These are phyloP conservation scores for Triplophysa tibetana DNA, from an alignment of 2,113 vertebrate genomes.

Conservation along the genomic window DNA sequence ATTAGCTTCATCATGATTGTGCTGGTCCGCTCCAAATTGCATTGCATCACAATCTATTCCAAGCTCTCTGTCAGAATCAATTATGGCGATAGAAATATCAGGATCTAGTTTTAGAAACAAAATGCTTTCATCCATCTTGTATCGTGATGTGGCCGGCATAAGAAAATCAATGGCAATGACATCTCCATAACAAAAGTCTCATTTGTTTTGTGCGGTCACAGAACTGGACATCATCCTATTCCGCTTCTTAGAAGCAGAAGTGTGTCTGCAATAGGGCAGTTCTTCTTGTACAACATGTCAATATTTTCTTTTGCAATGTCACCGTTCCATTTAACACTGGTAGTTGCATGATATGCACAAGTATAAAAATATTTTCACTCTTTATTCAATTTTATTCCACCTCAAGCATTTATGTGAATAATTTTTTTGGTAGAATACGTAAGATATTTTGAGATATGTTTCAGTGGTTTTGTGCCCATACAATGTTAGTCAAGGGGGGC, in stretches of 20 bases:
- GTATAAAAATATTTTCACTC: neutral
- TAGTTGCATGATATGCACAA: neutral
- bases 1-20: slow-evolving; percentile 34
- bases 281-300: neutral
- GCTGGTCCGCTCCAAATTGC: slow-evolving; percentile 30
- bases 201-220: slow-evolving; percentile 26
- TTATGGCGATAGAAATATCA: slow-evolving; percentile 64
- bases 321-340: neutral
- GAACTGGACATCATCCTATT: slow-evolving; percentile 33
- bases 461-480: too few species aligned
- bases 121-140: slow-evolving; percentile 67
- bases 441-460: too few species aligned
- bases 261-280: neutral
- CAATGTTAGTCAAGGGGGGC: too few species aligned
- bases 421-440: too few species aligned
- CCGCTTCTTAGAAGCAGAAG: slow-evolving; percentile 24
- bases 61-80: slow-evolving; percentile 65
- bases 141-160: slow-evolving; percentile 50
- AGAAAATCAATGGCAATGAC: slow-evolving; percentile 65
- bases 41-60: slow-evolving; percentile 54
- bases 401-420: too few species aligned
- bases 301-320: neutral
- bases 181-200: slow-evolving; percentile 59
- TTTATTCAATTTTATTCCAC: too few species aligned
- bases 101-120: slow-evolving; percentile 54